These are phyloP conservation scores for Caenorhabditis virilis DNA, from an alignment of 2,888 invertebrate genomes.

Conservation along the genomic window DNA sequence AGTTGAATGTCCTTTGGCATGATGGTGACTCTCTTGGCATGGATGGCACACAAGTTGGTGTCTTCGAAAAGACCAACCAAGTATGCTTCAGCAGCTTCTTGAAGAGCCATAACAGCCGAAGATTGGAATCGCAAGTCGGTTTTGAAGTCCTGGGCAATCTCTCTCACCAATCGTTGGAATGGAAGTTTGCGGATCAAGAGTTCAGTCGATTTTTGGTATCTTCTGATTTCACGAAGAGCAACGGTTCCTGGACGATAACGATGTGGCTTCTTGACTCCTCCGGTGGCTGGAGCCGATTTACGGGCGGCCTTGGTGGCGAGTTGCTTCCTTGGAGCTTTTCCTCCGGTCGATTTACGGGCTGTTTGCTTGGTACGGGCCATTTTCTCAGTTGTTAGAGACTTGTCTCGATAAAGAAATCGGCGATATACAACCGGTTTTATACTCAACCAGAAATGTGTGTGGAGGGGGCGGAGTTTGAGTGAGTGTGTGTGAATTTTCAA, in stretches of 20 bases:
- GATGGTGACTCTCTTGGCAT: conserved; percentile 94
- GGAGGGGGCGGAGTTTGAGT: too few species aligned
- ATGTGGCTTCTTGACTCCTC: conserved; percentile 87
- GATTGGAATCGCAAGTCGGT: conserved; percentile 50
- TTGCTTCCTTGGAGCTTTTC: conserved; percentile 52
- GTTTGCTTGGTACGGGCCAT: conserved; percentile 56
- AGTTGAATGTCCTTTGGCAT: conserved; percentile 91
- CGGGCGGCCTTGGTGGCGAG: conserved; percentile 74
- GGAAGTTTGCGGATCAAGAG: conserved; percentile 49
- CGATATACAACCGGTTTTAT: too few species aligned
- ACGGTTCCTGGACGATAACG: conserved; percentile 93
- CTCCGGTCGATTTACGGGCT: conserved; percentile 53
- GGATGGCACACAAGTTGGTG: conserved; percentile 94
- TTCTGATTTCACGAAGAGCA: conserved; percentile 91
- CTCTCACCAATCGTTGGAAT: conserved; percentile 50
- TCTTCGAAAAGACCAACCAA: conserved; percentile 90
- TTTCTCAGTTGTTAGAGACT: background rate
- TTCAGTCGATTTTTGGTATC: conserved; percentile 88
- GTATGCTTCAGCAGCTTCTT: conserved; percentile 83
- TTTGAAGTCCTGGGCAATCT: conserved; percentile 51
- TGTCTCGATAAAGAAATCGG: background rate
- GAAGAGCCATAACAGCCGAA: conserved; percentile 66
- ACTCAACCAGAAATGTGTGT: too few species aligned
- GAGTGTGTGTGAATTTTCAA: too few species aligned
- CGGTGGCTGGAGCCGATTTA: conserved; percentile 90